Evolutionary conservation across 2,113 vertebrate species (phyloP), one percentile per base, ranked within the genome.

Genomic region (Rattus rattus): DNA sequence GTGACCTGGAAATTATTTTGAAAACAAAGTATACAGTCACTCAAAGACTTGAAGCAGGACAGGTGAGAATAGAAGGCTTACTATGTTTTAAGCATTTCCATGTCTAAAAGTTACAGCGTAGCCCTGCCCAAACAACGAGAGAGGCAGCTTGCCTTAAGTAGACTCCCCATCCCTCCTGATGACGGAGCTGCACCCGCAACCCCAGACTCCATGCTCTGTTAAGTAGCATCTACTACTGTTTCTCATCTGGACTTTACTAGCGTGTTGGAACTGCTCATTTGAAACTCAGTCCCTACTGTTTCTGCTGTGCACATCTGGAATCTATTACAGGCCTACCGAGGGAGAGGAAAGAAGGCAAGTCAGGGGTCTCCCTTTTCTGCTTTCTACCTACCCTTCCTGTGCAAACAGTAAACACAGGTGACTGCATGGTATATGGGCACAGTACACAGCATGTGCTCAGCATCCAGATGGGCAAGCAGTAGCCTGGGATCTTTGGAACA

Each of bases 201-300:
- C 73, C 26, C 1, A 1, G 59, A 88, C 19, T 67, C 90, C n/a
- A 22, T 0, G 9, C 39, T 72, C 49, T 63, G 43, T 26, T 52
- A 89, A 87, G 72, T 47, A 43, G 91, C 72, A 96, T 92, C 88
- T 67, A 96, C 7, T 85, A 84, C n/a, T 67, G 88, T 75, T 86
- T 85, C 59, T 92, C 14, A 70, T 95, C 67, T 81, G 70, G 84
- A 69, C 90, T 95, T 97, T 83, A 96, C 63, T 80, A 95, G 69
- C 7, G 47, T 33, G 61, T 72, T 86, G 49, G 19, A 88, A 67
- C 2, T 52, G 19, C 67, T 92, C 47, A 56, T 52, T 83, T 97
- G 73, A 97, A 94, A 89, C 85, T 91, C 91, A 75, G 89, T 94
- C 86, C 80, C 92, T 95, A 81, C 43, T 92, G 79, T 94, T 95